Evolutionary conservation across 2,113 vertebrate genomes (phyloP).

Genomic region (Triplophysa rosa): DNA sequence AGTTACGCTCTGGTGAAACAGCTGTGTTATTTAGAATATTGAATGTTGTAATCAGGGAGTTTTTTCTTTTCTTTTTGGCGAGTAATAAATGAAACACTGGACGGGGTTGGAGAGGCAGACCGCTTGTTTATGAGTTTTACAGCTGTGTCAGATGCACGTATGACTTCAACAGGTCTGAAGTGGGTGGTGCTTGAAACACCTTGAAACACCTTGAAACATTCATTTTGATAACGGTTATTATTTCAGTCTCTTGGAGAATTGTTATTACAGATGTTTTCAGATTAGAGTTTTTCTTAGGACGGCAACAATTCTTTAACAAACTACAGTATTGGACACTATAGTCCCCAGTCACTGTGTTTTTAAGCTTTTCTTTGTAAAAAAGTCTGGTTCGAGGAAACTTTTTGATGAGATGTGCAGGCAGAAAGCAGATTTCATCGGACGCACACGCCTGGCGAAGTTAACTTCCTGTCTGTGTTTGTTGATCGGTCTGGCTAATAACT

Average conservation of each 20-base stretch:
- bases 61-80: not conserved
- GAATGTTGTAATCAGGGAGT: not conserved
- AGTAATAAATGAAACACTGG: not conserved
- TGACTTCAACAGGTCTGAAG: conserved; percentile 7
- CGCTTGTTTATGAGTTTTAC: conserved; percentile 31
- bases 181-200: conserved; percentile 1
- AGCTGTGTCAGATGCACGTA: conserved; percentile 15
- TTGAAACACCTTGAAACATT: not conserved
- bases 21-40: conserved; percentile 23
- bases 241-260: conserved; percentile 12
- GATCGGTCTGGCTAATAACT: too few relatives aligned
- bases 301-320: not conserved
- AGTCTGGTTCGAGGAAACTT: not conserved
- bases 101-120: conserved; percentile 15
- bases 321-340: not conserved
- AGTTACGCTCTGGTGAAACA: conserved; percentile 20
- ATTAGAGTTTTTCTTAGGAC: conserved; percentile 10
- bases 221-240: conserved; percentile 9
- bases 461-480: too few relatives aligned
- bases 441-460: too few relatives aligned
- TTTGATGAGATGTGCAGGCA: not conserved
- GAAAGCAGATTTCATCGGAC: not conserved
- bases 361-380: not conserved
- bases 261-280: conserved; percentile 1
- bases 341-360: conserved; percentile 10